These are phyloP conservation scores for Rhinolophus ferrumequinum DNA, from an alignment of 2,113 vertebrate genomes.

Conservation along the genomic window DNA sequence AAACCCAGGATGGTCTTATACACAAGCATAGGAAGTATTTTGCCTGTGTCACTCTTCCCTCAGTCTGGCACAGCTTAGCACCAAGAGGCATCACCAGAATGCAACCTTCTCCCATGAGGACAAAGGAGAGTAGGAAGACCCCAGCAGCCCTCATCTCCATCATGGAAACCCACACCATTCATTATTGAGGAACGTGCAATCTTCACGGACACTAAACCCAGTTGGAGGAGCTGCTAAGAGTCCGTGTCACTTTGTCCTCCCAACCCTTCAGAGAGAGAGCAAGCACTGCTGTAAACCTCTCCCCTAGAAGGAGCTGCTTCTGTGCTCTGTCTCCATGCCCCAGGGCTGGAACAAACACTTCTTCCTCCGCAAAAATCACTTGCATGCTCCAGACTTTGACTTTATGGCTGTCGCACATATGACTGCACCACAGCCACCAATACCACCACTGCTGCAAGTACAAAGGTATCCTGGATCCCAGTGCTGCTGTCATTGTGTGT, in stretches of 20 bases:
- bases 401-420: background rate
- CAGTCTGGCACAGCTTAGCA: background rate
- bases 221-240: background rate
- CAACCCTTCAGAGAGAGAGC: background rate
- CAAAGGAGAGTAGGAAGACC: background rate
- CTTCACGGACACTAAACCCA: background rate
- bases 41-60: background rate
- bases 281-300: background rate
- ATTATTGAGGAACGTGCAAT: background rate
- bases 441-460: background rate
- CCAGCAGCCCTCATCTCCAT: background rate
- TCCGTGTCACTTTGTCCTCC: background rate
- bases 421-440: background rate
- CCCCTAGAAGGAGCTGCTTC: background rate
- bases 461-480: no score
- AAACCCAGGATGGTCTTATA: background rate
- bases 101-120: background rate
- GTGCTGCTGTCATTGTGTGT: no score
- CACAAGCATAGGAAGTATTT: background rate
- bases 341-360: no score
- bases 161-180: background rate
- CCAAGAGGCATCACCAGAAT: background rate
- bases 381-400: no score
- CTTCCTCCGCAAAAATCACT: background rate
- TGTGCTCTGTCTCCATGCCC: background rate